Evolutionary conservation across 2,888 invertebrate genomes (phyloP), one percentile per base, ranked within the genome.

Genomic region (Drosophila neutralis): DNA sequence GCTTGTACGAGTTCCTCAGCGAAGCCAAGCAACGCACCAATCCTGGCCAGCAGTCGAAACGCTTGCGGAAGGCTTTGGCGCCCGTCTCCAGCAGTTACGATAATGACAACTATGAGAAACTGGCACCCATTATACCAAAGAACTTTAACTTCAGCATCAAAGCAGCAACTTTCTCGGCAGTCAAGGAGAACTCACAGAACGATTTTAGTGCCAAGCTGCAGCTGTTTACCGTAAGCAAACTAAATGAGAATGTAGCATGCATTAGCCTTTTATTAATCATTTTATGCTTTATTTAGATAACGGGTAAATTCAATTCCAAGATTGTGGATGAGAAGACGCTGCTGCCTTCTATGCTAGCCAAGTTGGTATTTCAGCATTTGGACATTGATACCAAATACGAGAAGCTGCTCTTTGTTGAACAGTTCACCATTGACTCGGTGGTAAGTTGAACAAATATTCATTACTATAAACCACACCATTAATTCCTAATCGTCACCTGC

Each of bases 51-150:
- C 64, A 69, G 13, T 54, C 73, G 0, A 79, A 59, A 21, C 70
- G 69, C 2, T 48, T 77, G 11, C 63, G 72, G 29, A 61, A 66
- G 31, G 60, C 62, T 1, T 56, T 73, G 7, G 59, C 63, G 6
- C 67, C 82, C 15, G 36, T 62, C 10, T 51, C 63, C 8, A 72
- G 52, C 29, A 63, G 79, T 57, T 92, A 92, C 40, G 91, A 91
- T 64, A 93, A 93, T 75, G 94, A 95, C 63, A 91, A 95, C 62
- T 94, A 95, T 88, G 94, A 94, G 45, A 94, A 96, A 91, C 93
- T 97, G 73, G 95, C 96, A 29, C 97, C 97, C 33, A 94, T 97
- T 76, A 95, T 97, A 94, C 97, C 97, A 93, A 97, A 97, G 96
- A 96, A 95, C 92, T 95, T 96, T 91, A 95, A 94, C 88, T 94